Evolutionary conservation across 2,888 invertebrate genomes (phyloP).

Genomic region (Plebejus melissa): DNA sequence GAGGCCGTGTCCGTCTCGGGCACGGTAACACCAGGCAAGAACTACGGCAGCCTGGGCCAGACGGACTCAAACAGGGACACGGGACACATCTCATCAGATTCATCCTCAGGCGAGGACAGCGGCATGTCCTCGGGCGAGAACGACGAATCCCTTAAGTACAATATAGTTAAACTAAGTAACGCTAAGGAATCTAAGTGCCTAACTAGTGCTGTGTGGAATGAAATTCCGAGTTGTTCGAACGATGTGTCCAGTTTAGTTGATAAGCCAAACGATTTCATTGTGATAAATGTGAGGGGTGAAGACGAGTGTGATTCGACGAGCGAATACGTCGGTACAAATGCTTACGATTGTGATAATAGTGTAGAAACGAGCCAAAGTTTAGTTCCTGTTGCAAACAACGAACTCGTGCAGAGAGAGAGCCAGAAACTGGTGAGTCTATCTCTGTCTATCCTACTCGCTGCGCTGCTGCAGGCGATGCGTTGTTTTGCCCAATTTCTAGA

Average conservation of each 20-base stretch:
- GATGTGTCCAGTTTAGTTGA: slow-evolving; percentile 43
- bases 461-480: slow-evolving; percentile 80
- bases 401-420: slow-evolving; percentile 63
- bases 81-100: slow-evolving; percentile 32
- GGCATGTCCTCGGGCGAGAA: slow-evolving; percentile 74
- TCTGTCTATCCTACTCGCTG: slow-evolving; percentile 79
- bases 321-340: slow-evolving; percentile 52
- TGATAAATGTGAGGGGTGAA: slow-evolving; percentile 70
- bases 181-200: slow-evolving; percentile 70
- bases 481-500: slow-evolving; percentile 81
- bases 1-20: slow-evolving; percentile 69
- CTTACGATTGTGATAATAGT: slow-evolving; percentile 58
- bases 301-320: slow-evolving; percentile 47
- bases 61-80: slow-evolving; percentile 28
- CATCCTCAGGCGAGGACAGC: slow-evolving; percentile 49
- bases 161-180: slow-evolving; percentile 47
- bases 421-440: slow-evolving; percentile 80
- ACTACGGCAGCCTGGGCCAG: slow-evolving; percentile 60
- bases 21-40: slow-evolving; percentile 51
- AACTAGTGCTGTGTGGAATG: slow-evolving; percentile 66
- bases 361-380: slow-evolving; percentile 60
- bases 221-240: slow-evolving; percentile 72
- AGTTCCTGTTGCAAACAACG: slow-evolving; percentile 70
- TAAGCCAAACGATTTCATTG: slow-evolving; percentile 53
- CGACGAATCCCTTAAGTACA: slow-evolving; percentile 60